These are phyloP conservation scores for Oryctolagus cuniculus DNA, from an alignment of 2,113 vertebrate species.

Conservation along the genomic window mOryCun1.1 NC_091440.1:28148001-28148500, in stretches of 20 bases:
- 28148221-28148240: background rate
- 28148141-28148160: background rate
- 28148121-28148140: background rate
- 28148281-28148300: background rate
- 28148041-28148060: constrained; percentile 36
- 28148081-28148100: constrained; percentile 14
- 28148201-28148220: background rate
- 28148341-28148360: background rate
- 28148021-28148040: background rate
- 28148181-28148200: background rate
- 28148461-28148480: background rate
- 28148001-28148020: background rate
- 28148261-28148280: background rate
- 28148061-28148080: background rate
- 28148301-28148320: background rate
- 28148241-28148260: background rate
- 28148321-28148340: background rate
- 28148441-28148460: background rate
- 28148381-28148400: background rate
- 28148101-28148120: background rate
- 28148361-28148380: background rate
- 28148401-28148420: background rate
- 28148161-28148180: background rate
- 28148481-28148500: background rate
- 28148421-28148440: background rate